Evolutionary conservation across 2,888 invertebrate genomes (phyloP).

Genomic region (Diabrotica balteata): DNA sequence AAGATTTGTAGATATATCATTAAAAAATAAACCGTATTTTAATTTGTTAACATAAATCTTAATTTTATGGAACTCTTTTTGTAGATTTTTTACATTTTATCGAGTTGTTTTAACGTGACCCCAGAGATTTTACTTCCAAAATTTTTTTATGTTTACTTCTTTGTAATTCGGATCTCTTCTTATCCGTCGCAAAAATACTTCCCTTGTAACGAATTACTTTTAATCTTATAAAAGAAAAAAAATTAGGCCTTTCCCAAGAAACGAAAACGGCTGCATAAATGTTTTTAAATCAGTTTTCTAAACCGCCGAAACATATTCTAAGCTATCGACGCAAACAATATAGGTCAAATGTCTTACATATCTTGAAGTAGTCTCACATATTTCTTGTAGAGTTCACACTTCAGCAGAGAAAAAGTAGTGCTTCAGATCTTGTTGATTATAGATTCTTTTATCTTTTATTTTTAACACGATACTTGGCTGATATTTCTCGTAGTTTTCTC

Average conservation of each 20-base stretch:
- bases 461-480: background rate
- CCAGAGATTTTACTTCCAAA: too few species aligned
- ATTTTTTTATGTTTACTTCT: constrained; percentile 1
- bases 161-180: constrained; percentile 10
- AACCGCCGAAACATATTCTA: constrained; percentile 15
- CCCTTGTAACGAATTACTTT: constrained; percentile 4
- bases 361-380: constrained; percentile 22
- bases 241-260: constrained; percentile 15
- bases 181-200: constrained; percentile 2
- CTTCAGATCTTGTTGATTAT: constrained; percentile 16
- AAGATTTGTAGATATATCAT: too few species aligned
- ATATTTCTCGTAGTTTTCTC: too few species aligned
- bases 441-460: constrained; percentile 16
- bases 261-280: constrained; percentile 19
- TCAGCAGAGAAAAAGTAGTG: constrained; percentile 4
- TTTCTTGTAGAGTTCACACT: constrained; percentile 23
- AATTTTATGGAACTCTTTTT: too few species aligned
- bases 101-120: too few species aligned
- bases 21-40: too few species aligned
- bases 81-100: too few species aligned
- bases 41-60: too few species aligned
- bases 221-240: constrained; percentile 10
- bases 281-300: constrained; percentile 17
- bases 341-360: constrained; percentile 26
- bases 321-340: constrained; percentile 14